Evolutionary conservation across 2,113 vertebrate species (phyloP), one percentile per base, ranked within the genome.

Genomic region (Pseudopipra pipra): DNA sequence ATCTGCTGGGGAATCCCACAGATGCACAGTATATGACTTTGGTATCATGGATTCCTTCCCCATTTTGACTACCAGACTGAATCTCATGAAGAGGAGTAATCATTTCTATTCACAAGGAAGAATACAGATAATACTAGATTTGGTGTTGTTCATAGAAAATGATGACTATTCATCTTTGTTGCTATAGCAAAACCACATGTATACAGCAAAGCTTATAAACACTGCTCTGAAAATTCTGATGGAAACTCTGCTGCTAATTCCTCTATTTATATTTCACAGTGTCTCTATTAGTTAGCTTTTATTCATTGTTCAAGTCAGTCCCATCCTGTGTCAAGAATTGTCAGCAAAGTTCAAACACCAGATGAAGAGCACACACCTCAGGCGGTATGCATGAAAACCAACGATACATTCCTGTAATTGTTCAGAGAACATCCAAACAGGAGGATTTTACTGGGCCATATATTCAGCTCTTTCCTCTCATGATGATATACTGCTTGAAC

Each of bases 191-290:
- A 93, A 67, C 61, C 75, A 68, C 76, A 78, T 65, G 21, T 56
- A 89, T 90, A 90, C 55, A 90, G 67, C 72, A 92, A 88, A 95
- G 67, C 27, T 71, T 59, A 74, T 47, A 92, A 95, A 89, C 61
- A 51, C 39, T 67, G 18, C 51, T 90, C 59, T 88, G 75, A 49
- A 80, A 80, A 84, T 94, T 94, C 63, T 86, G 44, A 55, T 78
- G 80, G 89, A 95, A 94, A 89, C 25, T 74, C 46, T 89, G 51
- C 51, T 90, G 22, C 68, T 66, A 63, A 43, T 8, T 74, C 30
- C 30, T 84, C 65, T 93, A 25, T 91, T 90, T 94, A 58, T 77
- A 24, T 39, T 85, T 86, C 41, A 52, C 7, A 11, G 51, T 49
- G 44, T 70, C 79, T 56, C 9, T 35, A 30, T 62, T 23, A 77